A percentile compares a stretch with the other conserved stretches of the same genome.
phyloP scores from a whole-genome alignment of 1,140 invertebrate species.

The Prorops nasuta region DNA sequence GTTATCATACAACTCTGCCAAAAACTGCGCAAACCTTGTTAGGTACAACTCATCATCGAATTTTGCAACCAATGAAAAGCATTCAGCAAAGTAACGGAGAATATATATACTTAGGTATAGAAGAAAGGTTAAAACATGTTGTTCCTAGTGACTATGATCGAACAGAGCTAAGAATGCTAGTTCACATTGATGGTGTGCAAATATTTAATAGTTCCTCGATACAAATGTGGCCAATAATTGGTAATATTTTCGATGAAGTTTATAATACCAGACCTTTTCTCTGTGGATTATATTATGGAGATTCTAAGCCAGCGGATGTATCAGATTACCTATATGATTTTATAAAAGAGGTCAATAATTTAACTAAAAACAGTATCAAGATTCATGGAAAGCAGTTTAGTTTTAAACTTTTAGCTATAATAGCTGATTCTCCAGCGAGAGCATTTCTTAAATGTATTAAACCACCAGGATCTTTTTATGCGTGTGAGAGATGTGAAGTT shows the following conservation, averaged over 20 bases:
- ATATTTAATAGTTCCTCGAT: neutral
- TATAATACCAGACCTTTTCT: slow-evolving; percentile 4
- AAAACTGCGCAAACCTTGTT: neutral
- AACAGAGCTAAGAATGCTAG: neutral
- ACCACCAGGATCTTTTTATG: too few relatives aligned
- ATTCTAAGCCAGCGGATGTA: neutral
- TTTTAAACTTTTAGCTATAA: neutral
- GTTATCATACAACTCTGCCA: neutral
- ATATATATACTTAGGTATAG: slow-evolving; percentile 5
- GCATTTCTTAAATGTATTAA: slow-evolving; percentile 13
- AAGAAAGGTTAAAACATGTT: slow-evolving; percentile 4
- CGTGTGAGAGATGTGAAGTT: too few relatives aligned
- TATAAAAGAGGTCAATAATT: neutral
- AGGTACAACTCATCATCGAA: neutral
- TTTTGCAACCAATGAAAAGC: neutral
- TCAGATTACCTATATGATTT: slow-evolving; percentile 6
- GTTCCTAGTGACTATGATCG: neutral
- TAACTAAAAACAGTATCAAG: neutral
- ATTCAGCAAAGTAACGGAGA: neutral
- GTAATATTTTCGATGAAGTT: neutral
- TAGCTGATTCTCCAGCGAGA: slow-evolving; percentile 6
- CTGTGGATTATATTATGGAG: neutral
- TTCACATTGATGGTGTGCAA: too few relatives aligned
- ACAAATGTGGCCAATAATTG: neutral
- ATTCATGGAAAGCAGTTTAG: neutral